Evolutionary conservation across 2,113 vertebrate genomes (phyloP), one percentile per base, ranked within the genome.

Genomic region (Laterallus jamaicensis): DNA sequence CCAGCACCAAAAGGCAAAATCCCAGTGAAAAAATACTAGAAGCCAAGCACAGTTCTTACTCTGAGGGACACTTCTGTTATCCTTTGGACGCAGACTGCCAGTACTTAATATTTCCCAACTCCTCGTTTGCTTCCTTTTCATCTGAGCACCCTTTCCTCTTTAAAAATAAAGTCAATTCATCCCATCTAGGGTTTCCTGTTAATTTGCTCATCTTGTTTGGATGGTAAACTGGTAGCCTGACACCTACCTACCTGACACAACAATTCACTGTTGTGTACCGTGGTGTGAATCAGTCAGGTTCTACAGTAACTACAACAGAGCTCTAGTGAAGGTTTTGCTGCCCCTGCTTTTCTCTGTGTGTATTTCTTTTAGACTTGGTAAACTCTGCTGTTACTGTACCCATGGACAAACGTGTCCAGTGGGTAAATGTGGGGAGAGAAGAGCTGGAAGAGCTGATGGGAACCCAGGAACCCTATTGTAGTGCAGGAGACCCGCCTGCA

Each of bases 401-500:
- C 7, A 0, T 3, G 62, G n/a, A 31, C 75, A 79, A 50, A 2
- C 0, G 1, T 0, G 2, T 25, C 12, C 37, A n/a, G 40, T 5
- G 24, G 52, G 24, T 31, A 2, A 19, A 24, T 55, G 25, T 3
- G 11, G 60, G 82, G 26, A 22, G 16, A 12, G 0, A 12, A 18
- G 69, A 29, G 52, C 7, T 26, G n/a, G 4, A n/a, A 12, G 60
- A 52, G 42, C 10, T 3, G n/a, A 13, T 32, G 39, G n/a, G 86
- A 20, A 20, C 6, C 42, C 1, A 0, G 19, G 15, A 1, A 1
- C 4, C 24, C n/a, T n/a, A 28, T 3, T 21, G 7, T 4, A 1
- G 7, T 9, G 67, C 37, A 25, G 77, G 17, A 62, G 29, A 3
- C 1, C 8, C 60, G 12, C 24, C 49, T 14, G 44, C 26, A 1